Conservation (phyloP, 2,113 vertebrate species). For the Indri indri region DNA sequence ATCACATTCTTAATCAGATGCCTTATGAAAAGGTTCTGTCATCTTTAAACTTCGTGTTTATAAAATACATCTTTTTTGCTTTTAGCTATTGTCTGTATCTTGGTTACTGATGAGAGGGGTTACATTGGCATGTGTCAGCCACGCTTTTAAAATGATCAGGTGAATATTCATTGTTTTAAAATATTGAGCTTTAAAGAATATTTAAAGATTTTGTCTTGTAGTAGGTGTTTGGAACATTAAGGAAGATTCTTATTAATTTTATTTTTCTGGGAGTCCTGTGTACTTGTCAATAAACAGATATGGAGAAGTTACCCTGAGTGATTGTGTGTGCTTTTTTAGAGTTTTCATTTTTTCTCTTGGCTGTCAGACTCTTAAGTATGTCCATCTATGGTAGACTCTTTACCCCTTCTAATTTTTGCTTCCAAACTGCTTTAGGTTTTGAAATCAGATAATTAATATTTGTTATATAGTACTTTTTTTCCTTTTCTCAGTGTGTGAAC, state of each 20-base stretch:
- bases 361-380: neutral
- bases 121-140: neutral
- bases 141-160: neutral
- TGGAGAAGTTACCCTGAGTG: conserved; percentile 47
- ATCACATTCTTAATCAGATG: neutral
- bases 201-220: conserved; percentile 52
- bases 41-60: neutral
- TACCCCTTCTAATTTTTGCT: neutral
- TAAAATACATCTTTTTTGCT: conserved; percentile 2
- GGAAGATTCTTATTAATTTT: conserved; percentile 44
- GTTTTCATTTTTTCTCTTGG: conserved; percentile 17
- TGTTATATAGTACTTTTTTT: neutral
- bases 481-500: neutral
- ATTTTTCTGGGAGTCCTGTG: conserved; percentile 3
- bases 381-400: neutral
- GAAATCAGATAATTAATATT: conserved; percentile 8
- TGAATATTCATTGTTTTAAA: conserved; percentile 31
- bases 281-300: conserved; percentile 63
- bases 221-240: conserved; percentile 34
- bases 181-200: conserved; percentile 13
- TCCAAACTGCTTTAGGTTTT: conserved; percentile 37
- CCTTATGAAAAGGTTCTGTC: neutral
- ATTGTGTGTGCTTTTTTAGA: conserved; percentile 53
- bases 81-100: neutral
- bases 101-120: neutral